Evolutionary conservation across 2,888 invertebrate species (phyloP).

Genomic region (Tanypteryx hageni): DNA sequence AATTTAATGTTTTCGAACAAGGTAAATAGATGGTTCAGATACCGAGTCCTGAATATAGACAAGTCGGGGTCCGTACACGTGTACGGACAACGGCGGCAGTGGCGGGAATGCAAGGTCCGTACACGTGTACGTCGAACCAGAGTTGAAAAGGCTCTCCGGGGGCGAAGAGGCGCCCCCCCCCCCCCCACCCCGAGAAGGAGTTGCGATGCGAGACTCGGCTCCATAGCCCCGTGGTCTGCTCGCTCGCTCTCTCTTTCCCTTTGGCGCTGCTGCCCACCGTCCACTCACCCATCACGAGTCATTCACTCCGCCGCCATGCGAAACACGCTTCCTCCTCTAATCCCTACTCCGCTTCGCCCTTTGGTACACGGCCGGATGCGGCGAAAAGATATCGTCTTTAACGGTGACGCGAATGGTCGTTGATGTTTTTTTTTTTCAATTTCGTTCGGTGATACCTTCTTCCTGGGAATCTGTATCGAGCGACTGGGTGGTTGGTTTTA

Average conservation of each 20-base stretch:
- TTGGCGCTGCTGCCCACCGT: conserved; percentile 30
- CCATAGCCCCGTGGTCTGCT: background rate
- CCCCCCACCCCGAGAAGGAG: background rate
- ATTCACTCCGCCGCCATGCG: conserved; percentile 63
- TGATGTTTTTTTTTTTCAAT: no score
- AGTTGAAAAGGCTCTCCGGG: no score
- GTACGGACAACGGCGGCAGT: no score
- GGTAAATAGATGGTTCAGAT: no score
- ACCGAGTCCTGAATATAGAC: no score
- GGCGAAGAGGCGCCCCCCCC: background rate
- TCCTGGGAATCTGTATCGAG: background rate
- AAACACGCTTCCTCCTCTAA: conserved; percentile 20
- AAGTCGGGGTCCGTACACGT: no score
- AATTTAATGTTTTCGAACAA: no score
- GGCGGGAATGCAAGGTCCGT: no score
- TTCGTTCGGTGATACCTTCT: conserved; percentile 12
- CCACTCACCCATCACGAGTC: conserved; percentile 61
- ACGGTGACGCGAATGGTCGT: background rate
- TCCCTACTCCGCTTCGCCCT: no score
- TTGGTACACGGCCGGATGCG: conserved; percentile 3
- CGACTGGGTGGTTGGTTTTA: background rate
- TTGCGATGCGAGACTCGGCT: background rate
- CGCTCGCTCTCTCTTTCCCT: no score
- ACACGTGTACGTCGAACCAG: no score
- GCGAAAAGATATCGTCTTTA: conserved; percentile 2